These are phyloP conservation scores for Pollachius pollachius DNA, from an alignment of 2,113 vertebrate species.

Conservation along the genomic window DNA sequence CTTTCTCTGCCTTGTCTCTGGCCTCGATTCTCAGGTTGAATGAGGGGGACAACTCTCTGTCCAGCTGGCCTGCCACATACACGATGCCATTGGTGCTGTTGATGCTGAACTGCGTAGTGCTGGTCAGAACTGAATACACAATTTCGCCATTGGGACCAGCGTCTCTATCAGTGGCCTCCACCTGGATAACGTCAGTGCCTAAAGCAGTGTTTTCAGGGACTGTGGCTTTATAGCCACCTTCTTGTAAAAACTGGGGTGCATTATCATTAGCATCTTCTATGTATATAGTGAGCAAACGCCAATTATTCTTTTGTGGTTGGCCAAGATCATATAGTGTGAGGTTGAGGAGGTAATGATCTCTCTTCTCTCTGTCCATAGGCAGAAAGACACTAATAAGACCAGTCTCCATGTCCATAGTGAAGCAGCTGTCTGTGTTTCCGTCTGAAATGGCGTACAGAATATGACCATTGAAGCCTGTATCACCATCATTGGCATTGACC, in stretches of 20 bases:
- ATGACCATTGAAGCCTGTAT: constrained; percentile 95
- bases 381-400: constrained; percentile 87
- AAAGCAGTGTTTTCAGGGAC: constrained; percentile 91
- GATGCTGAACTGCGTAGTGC: constrained; percentile 87
- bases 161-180: constrained; percentile 94
- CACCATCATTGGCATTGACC: constrained; percentile 87
- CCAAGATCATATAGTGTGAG: constrained; percentile 93
- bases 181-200: constrained; percentile 90
- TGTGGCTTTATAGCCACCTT: constrained; percentile 78
- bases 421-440: constrained; percentile 90
- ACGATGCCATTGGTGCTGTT: constrained; percentile 89
- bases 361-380: constrained; percentile 91
- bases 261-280: constrained; percentile 94
- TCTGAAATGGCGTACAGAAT: constrained; percentile 87
- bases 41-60: constrained; percentile 82
- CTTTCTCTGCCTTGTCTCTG: constrained; percentile 83
- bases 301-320: constrained; percentile 84
- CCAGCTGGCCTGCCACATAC: constrained; percentile 87
- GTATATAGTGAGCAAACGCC: constrained; percentile 86
- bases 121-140: constrained; percentile 86
- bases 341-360: constrained; percentile 89
- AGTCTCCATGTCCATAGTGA: constrained; percentile 85
- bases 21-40: constrained; percentile 92
- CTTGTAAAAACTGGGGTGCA: constrained; percentile 85
- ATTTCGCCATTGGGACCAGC: constrained; percentile 86